Evolutionary conservation across 2,888 invertebrate genomes (phyloP).

Genomic region (Megamerina dolium): DNA sequence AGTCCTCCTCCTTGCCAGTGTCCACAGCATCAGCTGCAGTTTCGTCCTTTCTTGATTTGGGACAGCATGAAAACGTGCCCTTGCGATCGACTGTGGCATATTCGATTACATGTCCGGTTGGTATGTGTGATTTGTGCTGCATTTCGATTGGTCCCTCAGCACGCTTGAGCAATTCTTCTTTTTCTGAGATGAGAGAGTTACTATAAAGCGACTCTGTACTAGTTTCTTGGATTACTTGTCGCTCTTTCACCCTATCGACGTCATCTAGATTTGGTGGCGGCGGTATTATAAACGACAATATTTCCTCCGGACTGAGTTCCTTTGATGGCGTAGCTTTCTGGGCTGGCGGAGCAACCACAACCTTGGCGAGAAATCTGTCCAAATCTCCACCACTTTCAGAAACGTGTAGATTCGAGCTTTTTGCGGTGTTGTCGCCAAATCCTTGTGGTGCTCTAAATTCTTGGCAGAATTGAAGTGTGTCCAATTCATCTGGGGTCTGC

Average conservation of each 20-base stretch:
- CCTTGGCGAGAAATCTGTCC: constrained; percentile 77
- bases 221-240: background rate
- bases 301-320: constrained; percentile 75
- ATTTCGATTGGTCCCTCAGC: background rate
- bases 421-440: constrained; percentile 60
- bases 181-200: constrained; percentile 43
- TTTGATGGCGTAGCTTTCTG: constrained; percentile 68
- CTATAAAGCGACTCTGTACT: constrained; percentile 51
- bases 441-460: constrained; percentile 70
- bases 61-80: constrained; percentile 67
- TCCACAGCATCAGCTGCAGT: constrained; percentile 31
- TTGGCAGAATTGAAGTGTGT: constrained; percentile 64
- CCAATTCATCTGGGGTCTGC: constrained; percentile 75
- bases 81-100: constrained; percentile 68
- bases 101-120: constrained; percentile 56
- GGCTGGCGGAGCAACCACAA: constrained; percentile 71
- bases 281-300: constrained; percentile 78
- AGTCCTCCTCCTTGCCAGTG: constrained; percentile 44
- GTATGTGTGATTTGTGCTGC: constrained; percentile 12
- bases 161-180: background rate
- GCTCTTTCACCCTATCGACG: constrained; percentile 16
- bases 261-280: constrained; percentile 63
- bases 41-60: constrained; percentile 55
- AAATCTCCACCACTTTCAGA: constrained; percentile 51
- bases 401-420: constrained; percentile 2